These are phyloP conservation scores for Corapipo altera DNA, from an alignment of 2,113 vertebrate species.

Conservation along the genomic window DNA sequence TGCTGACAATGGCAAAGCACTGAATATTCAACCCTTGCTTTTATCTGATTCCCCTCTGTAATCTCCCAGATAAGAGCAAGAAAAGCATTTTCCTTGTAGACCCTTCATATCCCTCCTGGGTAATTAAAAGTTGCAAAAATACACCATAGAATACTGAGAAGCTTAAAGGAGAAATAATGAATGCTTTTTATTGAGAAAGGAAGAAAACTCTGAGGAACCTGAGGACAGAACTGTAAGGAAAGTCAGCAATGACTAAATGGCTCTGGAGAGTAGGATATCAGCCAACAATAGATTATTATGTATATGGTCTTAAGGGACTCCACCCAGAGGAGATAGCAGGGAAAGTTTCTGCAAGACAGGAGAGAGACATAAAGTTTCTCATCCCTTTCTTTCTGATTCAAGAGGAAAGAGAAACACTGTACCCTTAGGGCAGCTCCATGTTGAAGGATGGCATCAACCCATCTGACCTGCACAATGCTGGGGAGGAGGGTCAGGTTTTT, in stretches of 20 bases:
- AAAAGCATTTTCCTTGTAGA: slow-evolving; percentile 27
- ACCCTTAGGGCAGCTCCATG: not conserved
- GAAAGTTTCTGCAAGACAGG: not conserved
- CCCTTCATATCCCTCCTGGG: slow-evolving; percentile 8
- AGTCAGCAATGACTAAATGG: not conserved
- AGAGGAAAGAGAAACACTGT: not conserved
- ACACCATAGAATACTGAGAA: not conserved
- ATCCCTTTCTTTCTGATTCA: not conserved
- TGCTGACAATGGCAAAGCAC: slow-evolving; percentile 14
- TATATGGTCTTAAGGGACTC: not conserved
- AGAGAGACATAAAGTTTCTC: not conserved
- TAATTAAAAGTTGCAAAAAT: slow-evolving; percentile 48
- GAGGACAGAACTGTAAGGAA: not conserved
- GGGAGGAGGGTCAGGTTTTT: not conserved
- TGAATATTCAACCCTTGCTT: slow-evolving; percentile 11
- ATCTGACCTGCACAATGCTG: not conserved
- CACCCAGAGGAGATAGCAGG: not conserved
- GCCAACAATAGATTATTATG: not conserved
- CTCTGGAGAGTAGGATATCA: not conserved
- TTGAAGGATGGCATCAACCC: not conserved
- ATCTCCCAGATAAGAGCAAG: slow-evolving; percentile 28
- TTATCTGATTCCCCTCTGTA: not conserved
- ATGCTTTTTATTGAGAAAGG: not conserved
- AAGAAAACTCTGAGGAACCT: not conserved
- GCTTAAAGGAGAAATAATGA: slow-evolving; percentile 24